phyloP scores from a whole-genome alignment of 1,140 invertebrate species.

The Sycobia sp. region DNA sequence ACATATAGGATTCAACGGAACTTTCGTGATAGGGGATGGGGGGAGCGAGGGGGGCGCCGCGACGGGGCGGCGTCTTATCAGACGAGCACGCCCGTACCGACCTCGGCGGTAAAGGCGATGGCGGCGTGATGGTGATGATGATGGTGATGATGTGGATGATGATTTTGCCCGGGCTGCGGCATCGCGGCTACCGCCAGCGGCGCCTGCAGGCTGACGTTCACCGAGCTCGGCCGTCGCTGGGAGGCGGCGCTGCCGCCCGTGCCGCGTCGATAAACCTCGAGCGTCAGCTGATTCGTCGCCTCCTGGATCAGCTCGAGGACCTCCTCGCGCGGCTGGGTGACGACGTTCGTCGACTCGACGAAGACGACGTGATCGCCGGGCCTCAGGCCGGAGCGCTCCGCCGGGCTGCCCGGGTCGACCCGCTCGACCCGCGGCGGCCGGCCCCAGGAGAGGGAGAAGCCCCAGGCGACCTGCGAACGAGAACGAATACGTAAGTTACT shows the following conservation, averaged over 20 bases:
- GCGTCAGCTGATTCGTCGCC: constrained; percentile 71
- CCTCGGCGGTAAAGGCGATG: constrained; percentile 83
- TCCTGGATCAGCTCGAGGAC: constrained; percentile 81
- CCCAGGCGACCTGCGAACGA: constrained; percentile 52
- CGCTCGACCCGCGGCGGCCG: constrained; percentile 86
- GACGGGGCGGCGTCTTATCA: no score
- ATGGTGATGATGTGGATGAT: no score
- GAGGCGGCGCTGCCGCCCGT: neutral
- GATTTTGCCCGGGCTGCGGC: neutral
- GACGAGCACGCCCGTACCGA: constrained; percentile 71
- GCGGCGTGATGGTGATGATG: constrained; percentile 17
- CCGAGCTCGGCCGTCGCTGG: constrained; percentile 48
- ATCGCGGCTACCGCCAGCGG: constrained; percentile 7
- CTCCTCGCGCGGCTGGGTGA: constrained; percentile 78
- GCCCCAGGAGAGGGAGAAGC: constrained; percentile 89
- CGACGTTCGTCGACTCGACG: constrained; percentile 83
- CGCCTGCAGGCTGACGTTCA: constrained; percentile 50
- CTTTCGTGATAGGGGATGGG: no score
- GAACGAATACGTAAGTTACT: neutral
- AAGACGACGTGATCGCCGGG: constrained; percentile 87
- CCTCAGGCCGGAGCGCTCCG: constrained; percentile 77
- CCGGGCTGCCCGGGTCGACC: constrained; percentile 80
- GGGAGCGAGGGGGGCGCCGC: no score
- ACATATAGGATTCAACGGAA: no score
- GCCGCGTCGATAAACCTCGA: constrained; percentile 76